These are phyloP conservation scores for Phasianus colchicus DNA, from an alignment of 2,113 vertebrate genomes.

Conservation along the genomic window DNA sequence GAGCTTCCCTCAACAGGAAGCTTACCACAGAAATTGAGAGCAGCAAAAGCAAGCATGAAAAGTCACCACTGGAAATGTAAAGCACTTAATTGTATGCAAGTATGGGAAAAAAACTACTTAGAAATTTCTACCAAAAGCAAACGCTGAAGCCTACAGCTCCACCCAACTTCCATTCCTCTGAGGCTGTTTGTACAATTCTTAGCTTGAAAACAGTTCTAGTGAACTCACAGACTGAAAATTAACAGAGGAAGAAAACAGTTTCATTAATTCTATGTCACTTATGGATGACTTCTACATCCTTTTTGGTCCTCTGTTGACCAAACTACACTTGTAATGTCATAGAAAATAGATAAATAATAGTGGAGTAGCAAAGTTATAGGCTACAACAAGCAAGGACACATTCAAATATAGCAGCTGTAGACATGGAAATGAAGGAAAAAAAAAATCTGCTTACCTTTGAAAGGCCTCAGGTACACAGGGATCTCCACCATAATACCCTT, in stretches of 20 bases:
- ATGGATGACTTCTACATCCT: not conserved
- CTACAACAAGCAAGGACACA: too few relatives aligned
- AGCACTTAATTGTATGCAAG: not conserved
- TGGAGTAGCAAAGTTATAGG: too few relatives aligned
- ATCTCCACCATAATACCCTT: too few relatives aligned
- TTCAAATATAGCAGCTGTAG: too few relatives aligned
- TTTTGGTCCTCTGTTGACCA: not conserved
- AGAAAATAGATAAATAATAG: too few relatives aligned
- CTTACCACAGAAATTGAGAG: not conserved
- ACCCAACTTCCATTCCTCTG: not conserved
- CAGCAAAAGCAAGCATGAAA: not conserved
- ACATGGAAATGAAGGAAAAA: too few relatives aligned
- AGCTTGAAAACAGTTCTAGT: not conserved
- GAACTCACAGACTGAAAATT: not conserved
- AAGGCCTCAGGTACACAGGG: too few relatives aligned
- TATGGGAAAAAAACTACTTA: not conserved
- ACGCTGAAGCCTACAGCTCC: not conserved
- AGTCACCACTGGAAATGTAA: not conserved
- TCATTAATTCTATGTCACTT: not conserved
- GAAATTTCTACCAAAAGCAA: not conserved
- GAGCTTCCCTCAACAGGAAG: not conserved
- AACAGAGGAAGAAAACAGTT: not conserved
- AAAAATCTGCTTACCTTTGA: too few relatives aligned
- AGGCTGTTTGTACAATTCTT: not conserved
- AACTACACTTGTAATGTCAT: not conserved